These are phyloP conservation scores for Anguilla rostrata DNA, from an alignment of 2,113 vertebrate genomes.

Conservation along the genomic window DNA sequence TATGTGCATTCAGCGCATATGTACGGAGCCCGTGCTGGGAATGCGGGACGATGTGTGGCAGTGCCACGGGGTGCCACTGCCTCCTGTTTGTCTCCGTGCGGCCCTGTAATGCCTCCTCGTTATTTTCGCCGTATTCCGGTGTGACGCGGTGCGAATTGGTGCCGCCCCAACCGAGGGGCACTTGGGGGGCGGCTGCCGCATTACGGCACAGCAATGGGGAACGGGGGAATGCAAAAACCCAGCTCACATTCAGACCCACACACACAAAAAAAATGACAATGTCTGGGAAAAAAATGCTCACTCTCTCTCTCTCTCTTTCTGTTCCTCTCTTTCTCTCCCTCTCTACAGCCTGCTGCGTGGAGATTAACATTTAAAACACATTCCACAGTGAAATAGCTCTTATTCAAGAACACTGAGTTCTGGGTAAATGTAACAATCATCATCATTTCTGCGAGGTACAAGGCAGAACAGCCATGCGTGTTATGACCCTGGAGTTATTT, in stretches of 20 bases:
- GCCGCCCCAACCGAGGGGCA: neutral
- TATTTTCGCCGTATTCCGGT: slow-evolving; percentile 5
- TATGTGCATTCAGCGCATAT: neutral
- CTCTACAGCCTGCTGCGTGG: slow-evolving; percentile 22
- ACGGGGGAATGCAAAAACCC: neutral
- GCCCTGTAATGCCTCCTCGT: neutral
- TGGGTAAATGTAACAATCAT: slow-evolving; percentile 55
- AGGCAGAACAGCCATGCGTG: neutral
- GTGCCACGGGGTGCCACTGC: neutral
- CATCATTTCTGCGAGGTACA: neutral
- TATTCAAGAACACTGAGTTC: slow-evolving; percentile 50
- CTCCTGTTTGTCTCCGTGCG: slow-evolving; percentile 7
- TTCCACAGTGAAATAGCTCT: slow-evolving; percentile 56
- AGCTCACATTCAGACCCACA: neutral
- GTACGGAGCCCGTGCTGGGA: slow-evolving; percentile 2
- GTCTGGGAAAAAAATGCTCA: neutral
- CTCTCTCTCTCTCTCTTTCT: too few relatives aligned
- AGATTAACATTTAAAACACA: slow-evolving; percentile 59
- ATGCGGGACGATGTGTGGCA: neutral
- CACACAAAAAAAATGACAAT: slow-evolving; percentile 3
- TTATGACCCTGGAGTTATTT: slow-evolving; percentile 40
- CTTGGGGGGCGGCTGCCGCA: neutral
- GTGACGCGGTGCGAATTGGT: neutral
- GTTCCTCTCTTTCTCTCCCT: neutral
- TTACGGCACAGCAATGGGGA: neutral